Base-by-base conservation (phyloP, 2,888 invertebrate genomes). In the Cynaeus angustus region DNA sequence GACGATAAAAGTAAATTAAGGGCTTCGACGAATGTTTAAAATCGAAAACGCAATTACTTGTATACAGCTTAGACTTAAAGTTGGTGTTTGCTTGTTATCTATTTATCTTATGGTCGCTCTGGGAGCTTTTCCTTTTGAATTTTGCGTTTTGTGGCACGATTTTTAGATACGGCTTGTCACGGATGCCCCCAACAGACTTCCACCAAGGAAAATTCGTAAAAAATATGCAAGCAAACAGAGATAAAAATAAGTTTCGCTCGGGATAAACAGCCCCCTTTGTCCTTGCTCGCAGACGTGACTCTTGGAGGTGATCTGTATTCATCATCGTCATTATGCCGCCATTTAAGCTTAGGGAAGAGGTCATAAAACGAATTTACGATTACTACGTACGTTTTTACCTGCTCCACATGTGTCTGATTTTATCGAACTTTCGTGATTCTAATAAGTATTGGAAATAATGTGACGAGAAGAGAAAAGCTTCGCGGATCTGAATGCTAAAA, bases 1-100 rank as follows among this genome's bases (percentile, higher is more conserved):
- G 73, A 71, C 76, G 70, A 80, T 81, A 81, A 81, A 80, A 79
- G 74, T 78, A 78, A 78, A 80, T 80, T 80, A 79, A 77, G 77
- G 75, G 71, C 68, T 79, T 77, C 75, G 75, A 75, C 75, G 75
- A 74, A 76, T 78, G 77, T 81, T 79, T 78, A 79, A 80, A 81
- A 80, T 80, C 80, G 79, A 79, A 79, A 78, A 75, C 70, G 76
- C 78, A 81, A 81, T 81, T 80, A 79, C 79, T 73, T 73, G 76
- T 72, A 68, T 76, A 73, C 72, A 74, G 68, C 48, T 71, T 59
- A 74, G 76, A 77, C 77, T 75, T 77, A 77, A 73, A 70, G 71
- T 72, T 62, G 71, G 70, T 74, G 75, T 74, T 78, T 74, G 74
- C 77, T 79, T 79, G 79, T 81, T 82, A 81, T 80, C 79, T 79